A percentile compares a stretch with the other conserved stretches of the same genome.
phyloP scores from a whole-genome alignment of 2,113 vertebrate genomes.

The Aythya baeri region DNA sequence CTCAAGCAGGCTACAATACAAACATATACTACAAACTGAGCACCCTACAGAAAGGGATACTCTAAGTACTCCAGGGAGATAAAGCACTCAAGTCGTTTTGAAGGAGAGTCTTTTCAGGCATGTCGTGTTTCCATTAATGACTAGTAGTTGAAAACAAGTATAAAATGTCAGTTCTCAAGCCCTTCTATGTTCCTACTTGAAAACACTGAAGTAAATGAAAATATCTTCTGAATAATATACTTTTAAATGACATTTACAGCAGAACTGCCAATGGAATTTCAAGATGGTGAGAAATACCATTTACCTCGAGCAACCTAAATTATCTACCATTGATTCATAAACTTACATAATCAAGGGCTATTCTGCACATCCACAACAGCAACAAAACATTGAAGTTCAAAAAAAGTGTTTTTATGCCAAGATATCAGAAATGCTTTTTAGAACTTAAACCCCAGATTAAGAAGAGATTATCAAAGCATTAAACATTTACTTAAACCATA shows the following conservation, averaged over 20 bases:
- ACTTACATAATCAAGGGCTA: not conserved
- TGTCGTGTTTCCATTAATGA: not conserved
- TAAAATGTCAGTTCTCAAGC: not conserved
- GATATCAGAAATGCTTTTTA: not conserved
- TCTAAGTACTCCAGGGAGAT: not conserved
- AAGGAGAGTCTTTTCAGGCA: fast-evolving
- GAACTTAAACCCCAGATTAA: not conserved
- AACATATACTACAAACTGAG: not conserved
- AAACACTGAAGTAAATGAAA: not conserved
- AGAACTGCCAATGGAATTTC: not conserved
- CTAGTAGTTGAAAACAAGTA: not conserved
- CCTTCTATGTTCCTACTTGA: not conserved
- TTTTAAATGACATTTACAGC: not conserved
- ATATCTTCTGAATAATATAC: not conserved
- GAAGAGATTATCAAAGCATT: not conserved
- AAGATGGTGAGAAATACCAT: not conserved
- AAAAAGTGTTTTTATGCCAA: not conserved
- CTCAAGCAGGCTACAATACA: fast-evolving
- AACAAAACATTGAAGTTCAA: not conserved
- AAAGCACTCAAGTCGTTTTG: not conserved
- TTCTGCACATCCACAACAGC: not conserved
- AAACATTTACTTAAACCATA: not conserved
- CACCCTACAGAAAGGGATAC: not conserved
- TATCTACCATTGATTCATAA: not conserved
- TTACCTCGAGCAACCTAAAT: not conserved